Conservation (phyloP, 2,797 vertebrate genomes). For the Alectoris magna region DNA sequence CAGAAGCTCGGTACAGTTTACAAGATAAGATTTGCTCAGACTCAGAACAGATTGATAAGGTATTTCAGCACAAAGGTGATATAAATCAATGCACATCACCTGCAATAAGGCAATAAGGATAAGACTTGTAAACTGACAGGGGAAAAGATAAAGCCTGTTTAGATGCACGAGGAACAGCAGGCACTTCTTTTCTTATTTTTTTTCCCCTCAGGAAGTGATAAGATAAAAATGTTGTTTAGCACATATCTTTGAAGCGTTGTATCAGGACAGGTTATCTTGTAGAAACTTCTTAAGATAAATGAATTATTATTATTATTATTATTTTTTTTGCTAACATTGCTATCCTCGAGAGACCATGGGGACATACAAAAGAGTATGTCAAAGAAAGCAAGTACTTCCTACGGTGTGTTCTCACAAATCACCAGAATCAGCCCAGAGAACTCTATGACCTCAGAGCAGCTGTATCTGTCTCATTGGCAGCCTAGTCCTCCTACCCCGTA, state of each 20-base stretch:
- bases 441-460: not conserved
- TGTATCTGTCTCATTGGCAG: not conserved
- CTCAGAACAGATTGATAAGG: not conserved
- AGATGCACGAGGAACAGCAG: not conserved
- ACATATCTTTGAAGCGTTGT: not conserved
- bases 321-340: not conserved
- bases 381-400: not conserved
- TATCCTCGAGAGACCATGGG: not conserved
- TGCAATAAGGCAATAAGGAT: constrained; percentile 32
- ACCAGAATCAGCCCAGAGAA: not conserved
- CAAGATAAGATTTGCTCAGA: not conserved
- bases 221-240: not conserved
- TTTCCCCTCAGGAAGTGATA: not conserved
- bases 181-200: not conserved
- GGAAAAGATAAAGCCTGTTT: not conserved
- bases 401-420: not conserved
- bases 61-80: not conserved
- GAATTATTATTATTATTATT: not conserved
- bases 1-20: not conserved
- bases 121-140: not conserved
- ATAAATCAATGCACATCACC: constrained; percentile 15
- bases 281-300: not conserved
- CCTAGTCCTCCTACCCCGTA: not conserved
- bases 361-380: not conserved
- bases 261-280: not conserved